Evolutionary conservation across 2,888 invertebrate species (phyloP).

Genomic region (Ophonus ardosiacus): DNA sequence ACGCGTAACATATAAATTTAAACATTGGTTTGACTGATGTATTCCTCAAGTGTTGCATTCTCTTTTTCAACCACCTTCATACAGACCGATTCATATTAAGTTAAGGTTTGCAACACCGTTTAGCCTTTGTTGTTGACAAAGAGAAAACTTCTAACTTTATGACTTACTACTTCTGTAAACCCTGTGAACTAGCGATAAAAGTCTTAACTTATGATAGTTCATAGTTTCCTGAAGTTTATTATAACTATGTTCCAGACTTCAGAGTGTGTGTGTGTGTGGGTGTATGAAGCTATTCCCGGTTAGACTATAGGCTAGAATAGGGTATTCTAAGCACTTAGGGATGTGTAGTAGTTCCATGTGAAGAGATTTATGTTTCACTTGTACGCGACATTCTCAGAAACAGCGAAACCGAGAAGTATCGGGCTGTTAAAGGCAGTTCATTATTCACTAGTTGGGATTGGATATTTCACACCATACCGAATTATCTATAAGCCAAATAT

Average conservation of each 20-base stretch:
- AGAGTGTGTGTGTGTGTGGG: neutral
- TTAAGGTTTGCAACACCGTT: no score
- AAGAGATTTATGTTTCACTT: slow-evolving; percentile 50
- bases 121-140: no score
- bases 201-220: neutral
- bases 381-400: slow-evolving; percentile 53
- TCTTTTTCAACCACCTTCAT: no score
- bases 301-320: no score
- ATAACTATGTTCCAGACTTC: neutral
- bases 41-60: no score
- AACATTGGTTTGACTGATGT: no score
- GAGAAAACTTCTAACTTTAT: no score
- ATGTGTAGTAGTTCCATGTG: neutral
- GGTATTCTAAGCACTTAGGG: neutral
- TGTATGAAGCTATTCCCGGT: neutral
- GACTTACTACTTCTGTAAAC: no score
- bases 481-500: neutral
- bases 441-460: slow-evolving; percentile 35
- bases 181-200: neutral
- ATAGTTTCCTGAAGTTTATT: neutral
- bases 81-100: no score
- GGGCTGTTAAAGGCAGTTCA: slow-evolving; percentile 60
- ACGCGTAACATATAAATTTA: no score
- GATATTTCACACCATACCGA: neutral
- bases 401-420: slow-evolving; percentile 60